Evolutionary conservation across 2,797 vertebrate species (phyloP).

Genomic region (Arnoldichthys spilopterus): DNA sequence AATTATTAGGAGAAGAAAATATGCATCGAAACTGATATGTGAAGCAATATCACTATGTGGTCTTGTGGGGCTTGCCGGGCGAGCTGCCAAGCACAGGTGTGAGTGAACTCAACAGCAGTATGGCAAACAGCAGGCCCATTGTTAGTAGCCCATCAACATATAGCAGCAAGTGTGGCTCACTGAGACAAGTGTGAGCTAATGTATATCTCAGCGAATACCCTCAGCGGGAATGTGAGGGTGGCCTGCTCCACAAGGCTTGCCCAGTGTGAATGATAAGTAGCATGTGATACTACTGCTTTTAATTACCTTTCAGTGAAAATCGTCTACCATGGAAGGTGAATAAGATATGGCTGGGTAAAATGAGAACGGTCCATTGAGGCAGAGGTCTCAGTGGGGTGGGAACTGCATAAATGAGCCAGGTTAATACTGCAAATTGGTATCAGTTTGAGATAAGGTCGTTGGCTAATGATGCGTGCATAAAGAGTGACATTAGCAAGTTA

Average conservation of each 20-base stretch:
- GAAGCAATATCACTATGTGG: conserved; percentile 52
- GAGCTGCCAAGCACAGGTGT: conserved; percentile 79
- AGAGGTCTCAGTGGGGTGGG: background rate
- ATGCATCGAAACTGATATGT: conserved; percentile 70
- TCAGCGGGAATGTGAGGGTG: conserved; percentile 54
- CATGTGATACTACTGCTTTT: conserved; percentile 57
- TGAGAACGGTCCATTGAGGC: background rate
- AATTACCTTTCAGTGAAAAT: conserved; percentile 20
- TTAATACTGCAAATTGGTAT: conserved; percentile 25
- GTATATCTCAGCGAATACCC: conserved; percentile 65
- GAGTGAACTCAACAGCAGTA: conserved; percentile 70
- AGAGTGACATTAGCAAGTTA: background rate
- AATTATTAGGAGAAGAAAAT: conserved; percentile 28
- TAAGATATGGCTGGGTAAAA: background rate
- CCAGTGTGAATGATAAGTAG: conserved; percentile 40
- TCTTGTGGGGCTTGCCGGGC: conserved; percentile 36
- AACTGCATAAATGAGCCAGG: background rate
- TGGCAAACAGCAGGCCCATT: conserved; percentile 77
- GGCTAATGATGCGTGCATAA: background rate
- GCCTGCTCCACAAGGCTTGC: conserved; percentile 58
- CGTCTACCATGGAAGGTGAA: background rate
- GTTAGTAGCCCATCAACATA: conserved; percentile 66
- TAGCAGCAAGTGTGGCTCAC: conserved; percentile 70
- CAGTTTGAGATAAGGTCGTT: background rate
- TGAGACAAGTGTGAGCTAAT: conserved; percentile 68